phyloP scores from a whole-genome alignment of 2,888 invertebrate genomes.

The Poecilus cupreus region DNA sequence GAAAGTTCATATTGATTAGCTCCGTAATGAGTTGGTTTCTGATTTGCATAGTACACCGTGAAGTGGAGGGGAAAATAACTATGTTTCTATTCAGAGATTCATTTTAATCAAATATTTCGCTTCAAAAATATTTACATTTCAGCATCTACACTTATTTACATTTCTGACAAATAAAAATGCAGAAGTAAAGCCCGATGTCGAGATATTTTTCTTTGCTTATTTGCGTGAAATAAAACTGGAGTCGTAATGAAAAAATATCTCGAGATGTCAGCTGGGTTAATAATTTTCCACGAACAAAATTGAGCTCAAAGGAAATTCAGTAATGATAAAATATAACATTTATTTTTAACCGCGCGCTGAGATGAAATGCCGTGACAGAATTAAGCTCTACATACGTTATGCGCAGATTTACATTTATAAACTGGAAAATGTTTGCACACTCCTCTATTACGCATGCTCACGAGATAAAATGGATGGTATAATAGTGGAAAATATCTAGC shows the following conservation, averaged over 20 bases:
- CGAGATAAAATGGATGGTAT: neutral
- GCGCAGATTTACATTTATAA: neutral
- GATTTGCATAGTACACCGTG: neutral
- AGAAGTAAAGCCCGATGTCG: neutral
- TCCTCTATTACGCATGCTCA: neutral
- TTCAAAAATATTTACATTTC: constrained; percentile 33
- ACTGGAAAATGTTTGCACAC: neutral
- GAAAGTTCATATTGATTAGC: neutral
- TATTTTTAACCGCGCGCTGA: constrained; percentile 11
- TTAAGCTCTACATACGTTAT: neutral
- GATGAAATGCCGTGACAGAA: constrained; percentile 12
- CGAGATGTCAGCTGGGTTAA: constrained; percentile 33
- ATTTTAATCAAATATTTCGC: constrained; percentile 41
- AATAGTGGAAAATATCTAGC: too few species aligned
- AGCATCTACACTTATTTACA: constrained; percentile 21
- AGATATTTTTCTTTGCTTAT: constrained; percentile 51
- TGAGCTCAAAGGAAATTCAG: constrained; percentile 38
- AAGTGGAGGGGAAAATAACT: neutral
- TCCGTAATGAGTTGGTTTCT: neutral
- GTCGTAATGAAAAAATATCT: constrained; percentile 48
- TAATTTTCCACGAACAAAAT: constrained; percentile 32
- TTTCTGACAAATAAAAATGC: constrained; percentile 48
- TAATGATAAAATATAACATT: constrained; percentile 46
- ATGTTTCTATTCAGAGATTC: constrained; percentile 1
- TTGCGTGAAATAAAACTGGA: constrained; percentile 36